These are phyloP conservation scores for Avahi laniger DNA, from an alignment of 2,797 vertebrate genomes.

Conservation along the genomic window DNA sequence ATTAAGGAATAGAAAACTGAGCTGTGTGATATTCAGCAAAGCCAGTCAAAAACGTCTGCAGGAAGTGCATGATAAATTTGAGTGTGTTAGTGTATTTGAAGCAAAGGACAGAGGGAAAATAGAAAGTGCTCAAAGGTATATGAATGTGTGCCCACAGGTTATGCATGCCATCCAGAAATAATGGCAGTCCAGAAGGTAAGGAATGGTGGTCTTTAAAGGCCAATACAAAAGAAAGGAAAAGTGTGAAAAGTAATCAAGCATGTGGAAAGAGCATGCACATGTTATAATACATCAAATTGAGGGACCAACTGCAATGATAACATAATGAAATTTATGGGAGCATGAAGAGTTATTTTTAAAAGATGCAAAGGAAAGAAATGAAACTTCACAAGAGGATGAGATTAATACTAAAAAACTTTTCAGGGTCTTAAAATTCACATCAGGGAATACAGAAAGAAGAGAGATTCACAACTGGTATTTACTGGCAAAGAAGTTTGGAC, in stretches of 20 bases:
- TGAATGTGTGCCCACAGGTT: slow-evolving; percentile 75
- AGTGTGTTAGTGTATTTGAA: slow-evolving; percentile 65
- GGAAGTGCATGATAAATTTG: slow-evolving; percentile 73
- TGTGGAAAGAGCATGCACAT: slow-evolving; percentile 63
- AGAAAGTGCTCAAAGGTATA: slow-evolving; percentile 78
- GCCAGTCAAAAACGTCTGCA: slow-evolving; percentile 47
- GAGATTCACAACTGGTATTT: neutral
- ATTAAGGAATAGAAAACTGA: slow-evolving; percentile 58
- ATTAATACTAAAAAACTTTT: neutral
- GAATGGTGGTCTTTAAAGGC: slow-evolving; percentile 61
- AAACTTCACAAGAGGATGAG: slow-evolving; percentile 27
- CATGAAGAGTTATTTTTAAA: slow-evolving; percentile 63
- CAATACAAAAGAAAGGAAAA: slow-evolving; percentile 68
- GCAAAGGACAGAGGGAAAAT: slow-evolving; percentile 76
- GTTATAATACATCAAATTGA: slow-evolving; percentile 78
- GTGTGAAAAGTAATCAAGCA: slow-evolving; percentile 77
- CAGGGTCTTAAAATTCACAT: neutral
- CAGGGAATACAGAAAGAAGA: slow-evolving; percentile 1
- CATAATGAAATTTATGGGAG: slow-evolving; percentile 77
- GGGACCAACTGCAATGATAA: slow-evolving; percentile 69
- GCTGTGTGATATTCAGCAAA: slow-evolving; percentile 61
- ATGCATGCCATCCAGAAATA: slow-evolving; percentile 64
- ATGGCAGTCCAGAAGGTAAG: slow-evolving; percentile 63
- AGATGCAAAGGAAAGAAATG: slow-evolving; percentile 42
- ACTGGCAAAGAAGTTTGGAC: neutral